These are phyloP conservation scores for Cantharis nigra DNA, from an alignment of 2,888 invertebrate genomes.

Conservation along the genomic window DNA sequence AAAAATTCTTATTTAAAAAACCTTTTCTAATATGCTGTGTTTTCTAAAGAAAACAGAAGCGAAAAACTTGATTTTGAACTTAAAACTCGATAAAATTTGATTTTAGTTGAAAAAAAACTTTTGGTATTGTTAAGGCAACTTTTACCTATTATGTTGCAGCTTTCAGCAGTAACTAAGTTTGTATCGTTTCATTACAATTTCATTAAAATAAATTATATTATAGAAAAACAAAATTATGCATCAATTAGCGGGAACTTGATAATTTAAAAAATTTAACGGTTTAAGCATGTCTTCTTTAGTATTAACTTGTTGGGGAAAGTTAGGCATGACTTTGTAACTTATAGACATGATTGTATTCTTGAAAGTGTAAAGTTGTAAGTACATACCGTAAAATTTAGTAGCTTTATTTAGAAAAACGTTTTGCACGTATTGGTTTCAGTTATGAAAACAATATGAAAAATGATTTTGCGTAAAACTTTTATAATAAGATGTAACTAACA, in stretches of 20 bases:
- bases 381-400: not conserved
- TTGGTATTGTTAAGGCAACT: not conserved
- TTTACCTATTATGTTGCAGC: not conserved
- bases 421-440: no score
- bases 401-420: not conserved
- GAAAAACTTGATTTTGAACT: no score
- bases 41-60: no score
- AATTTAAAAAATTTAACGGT: not conserved
- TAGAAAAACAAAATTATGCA: not conserved
- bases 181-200: no score
- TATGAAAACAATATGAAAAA: not conserved
- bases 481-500: no score
- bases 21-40: no score
- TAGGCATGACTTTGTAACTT: not conserved
- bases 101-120: not conserved
- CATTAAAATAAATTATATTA: not conserved
- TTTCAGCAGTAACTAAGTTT: not conserved
- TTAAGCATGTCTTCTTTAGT: not conserved
- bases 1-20: no score
- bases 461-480: no score
- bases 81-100: no score
- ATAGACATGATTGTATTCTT: not conserved
- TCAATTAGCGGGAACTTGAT: not conserved
- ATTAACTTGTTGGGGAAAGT: not conserved
- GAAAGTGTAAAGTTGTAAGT: not conserved